Evolutionary conservation across 1,140 invertebrate genomes (phyloP).

Genomic region (Coelopa frigida): DNA sequence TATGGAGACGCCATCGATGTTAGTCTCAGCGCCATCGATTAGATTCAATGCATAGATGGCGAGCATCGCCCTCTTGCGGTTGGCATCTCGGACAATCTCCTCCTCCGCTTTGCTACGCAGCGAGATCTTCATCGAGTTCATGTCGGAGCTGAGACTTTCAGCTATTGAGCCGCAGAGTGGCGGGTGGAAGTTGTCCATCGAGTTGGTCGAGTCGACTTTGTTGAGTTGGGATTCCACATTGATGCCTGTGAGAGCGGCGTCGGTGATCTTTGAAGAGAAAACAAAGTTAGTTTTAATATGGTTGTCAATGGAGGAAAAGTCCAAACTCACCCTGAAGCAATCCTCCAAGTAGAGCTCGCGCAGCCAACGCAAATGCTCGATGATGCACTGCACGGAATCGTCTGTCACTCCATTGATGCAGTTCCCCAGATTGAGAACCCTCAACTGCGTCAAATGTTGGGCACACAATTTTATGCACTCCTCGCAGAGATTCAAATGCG

Average conservation of each 20-base stretch:
- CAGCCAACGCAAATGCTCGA: constrained; percentile 54
- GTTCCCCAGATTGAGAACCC: constrained; percentile 55
- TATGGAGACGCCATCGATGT: constrained; percentile 49
- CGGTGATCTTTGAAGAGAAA: constrained; percentile 46
- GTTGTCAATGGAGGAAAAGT: no score
- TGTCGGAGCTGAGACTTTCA: constrained; percentile 13
- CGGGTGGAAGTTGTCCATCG: constrained; percentile 24
- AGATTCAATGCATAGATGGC: constrained; percentile 53
- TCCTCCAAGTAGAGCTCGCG: constrained; percentile 55
- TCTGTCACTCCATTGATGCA: constrained; percentile 62
- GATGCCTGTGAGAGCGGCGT: constrained; percentile 60
- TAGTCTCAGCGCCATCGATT: constrained; percentile 43
- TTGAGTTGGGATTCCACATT: constrained; percentile 39
- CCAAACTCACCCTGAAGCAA: constrained; percentile 57
- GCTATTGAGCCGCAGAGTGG: constrained; percentile 27
- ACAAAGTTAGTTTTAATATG: neutral
- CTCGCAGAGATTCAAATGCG: constrained; percentile 56
- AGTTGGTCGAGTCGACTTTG: constrained; percentile 20
- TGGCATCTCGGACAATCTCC: constrained; percentile 58
- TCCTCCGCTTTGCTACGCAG: constrained; percentile 58
- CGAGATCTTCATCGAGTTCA: constrained; percentile 48
- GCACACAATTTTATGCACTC: constrained; percentile 51
- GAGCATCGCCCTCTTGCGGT: constrained; percentile 55
- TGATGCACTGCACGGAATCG: constrained; percentile 55
- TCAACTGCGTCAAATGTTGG: constrained; percentile 51